Evolutionary conservation across 1,140 invertebrate species (phyloP).

Genomic region (Cyclina sinensis): DNA sequence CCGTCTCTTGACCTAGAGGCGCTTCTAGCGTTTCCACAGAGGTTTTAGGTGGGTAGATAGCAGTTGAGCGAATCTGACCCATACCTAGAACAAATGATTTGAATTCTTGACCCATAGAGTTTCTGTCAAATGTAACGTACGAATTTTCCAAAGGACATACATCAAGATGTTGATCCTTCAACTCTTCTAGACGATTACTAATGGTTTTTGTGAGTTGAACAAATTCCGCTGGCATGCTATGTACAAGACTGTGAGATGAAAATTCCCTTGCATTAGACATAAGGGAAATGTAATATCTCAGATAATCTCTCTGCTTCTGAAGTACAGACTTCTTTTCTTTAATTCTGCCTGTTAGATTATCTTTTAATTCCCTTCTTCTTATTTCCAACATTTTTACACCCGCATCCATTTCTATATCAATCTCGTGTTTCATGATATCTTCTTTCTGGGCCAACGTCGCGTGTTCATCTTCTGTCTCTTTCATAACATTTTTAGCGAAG

Average conservation of each 20-base stretch:
- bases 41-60: conserved; percentile 72
- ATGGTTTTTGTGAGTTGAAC: conserved; percentile 64
- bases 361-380: conserved; percentile 57
- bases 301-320: conserved; percentile 62
- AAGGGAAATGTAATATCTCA: conserved; percentile 64
- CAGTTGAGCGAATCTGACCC: conserved; percentile 71
- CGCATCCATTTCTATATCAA: conserved; percentile 68
- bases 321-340: conserved; percentile 66
- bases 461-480: conserved; percentile 61
- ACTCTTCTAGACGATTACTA: conserved; percentile 49
- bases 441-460: conserved; percentile 40
- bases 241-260: conserved; percentile 65
- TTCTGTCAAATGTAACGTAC: conserved; percentile 70
- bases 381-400: conserved; percentile 67
- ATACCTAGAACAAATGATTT: conserved; percentile 68
- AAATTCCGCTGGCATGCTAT: conserved; percentile 70
- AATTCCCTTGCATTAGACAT: conserved; percentile 70
- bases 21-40: conserved; percentile 71
- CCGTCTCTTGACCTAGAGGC: conserved; percentile 68
- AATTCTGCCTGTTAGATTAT: conserved; percentile 52
- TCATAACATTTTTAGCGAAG: conserved; percentile 63
- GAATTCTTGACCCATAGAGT: conserved; percentile 68
- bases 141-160: conserved; percentile 71
- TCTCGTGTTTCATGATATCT: conserved; percentile 55
- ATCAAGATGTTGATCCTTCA: conserved; percentile 69